Base-by-base conservation (phyloP, 2,113 vertebrate species). In the Athene noctua region DNA sequence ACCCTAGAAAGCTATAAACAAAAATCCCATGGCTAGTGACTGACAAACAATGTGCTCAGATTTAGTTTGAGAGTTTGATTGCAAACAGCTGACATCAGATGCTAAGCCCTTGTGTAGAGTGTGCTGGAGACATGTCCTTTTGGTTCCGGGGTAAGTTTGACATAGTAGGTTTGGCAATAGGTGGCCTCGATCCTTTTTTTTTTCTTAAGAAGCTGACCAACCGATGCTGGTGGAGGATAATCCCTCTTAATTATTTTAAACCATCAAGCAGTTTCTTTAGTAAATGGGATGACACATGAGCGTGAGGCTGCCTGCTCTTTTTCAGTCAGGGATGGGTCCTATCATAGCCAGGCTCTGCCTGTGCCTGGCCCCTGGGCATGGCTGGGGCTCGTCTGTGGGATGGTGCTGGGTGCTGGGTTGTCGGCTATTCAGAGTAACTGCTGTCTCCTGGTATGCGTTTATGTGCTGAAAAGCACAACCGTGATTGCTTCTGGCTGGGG, bases 381-480 rank as follows among this genome's bases (percentile, higher is more conserved):
- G 0, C 68, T 19, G 36, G 73, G 66, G 52, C 57, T 82, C 4
- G 5, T 44, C n/a, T 57, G 62, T 1, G 6, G 80, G 46, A 55
- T 1, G 3, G 44, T 59, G 49, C 54, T 32, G 75, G 12, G 36
- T 3, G 49, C 58, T 32, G 75, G 14, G 36, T 3, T 62, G 21
- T 13, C 0, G 9, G 42, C 30, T 57, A 58, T 23, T 40, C 0
- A 1, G 77, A 42, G 63, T 0, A 0, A 9, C 55, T 42, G 63
- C 86, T 67, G 42, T 70, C 67, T 78, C 49, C 68, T 83, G 47
- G 32, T 26, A 3, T 4, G 8, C 18, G 1, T 62, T 70, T 66
- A 40, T 0, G 0, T 55, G 77, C 46, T 46, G 61, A 38, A 49
- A 84, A 89, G 46, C 67, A 59, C 72, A 67, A 51, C 1, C 3